These are phyloP conservation scores for Clinocottus analis DNA, from an alignment of 2,113 vertebrate species.

Conservation along the genomic window DNA sequence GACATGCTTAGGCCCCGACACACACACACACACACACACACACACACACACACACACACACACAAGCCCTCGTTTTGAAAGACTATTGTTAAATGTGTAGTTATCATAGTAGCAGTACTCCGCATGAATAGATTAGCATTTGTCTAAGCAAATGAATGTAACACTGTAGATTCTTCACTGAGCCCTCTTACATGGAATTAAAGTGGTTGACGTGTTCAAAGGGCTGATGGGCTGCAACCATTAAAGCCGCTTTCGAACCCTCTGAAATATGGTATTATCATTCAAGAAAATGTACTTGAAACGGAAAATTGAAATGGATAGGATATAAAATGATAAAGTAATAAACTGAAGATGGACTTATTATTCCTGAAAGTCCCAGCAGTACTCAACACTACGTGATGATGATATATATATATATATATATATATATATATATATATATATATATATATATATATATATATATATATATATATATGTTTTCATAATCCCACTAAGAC, in stretches of 20 bases:
- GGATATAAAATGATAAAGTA: too few relatives aligned
- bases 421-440: too few relatives aligned
- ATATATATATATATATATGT: too few relatives aligned
- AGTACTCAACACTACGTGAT: too few relatives aligned
- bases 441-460: too few relatives aligned
- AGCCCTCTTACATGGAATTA: background rate
- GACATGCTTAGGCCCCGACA: background rate
- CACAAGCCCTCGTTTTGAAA: background rate
- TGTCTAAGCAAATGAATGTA: background rate
- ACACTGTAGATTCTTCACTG: background rate
- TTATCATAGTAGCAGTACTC: constrained; percentile 11
- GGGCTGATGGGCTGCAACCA: background rate
- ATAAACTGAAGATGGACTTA: too few relatives aligned
- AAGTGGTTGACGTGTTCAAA: background rate
- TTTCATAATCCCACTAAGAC: too few relatives aligned
- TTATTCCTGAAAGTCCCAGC: too few relatives aligned
- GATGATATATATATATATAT: too few relatives aligned
- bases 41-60: constrained; percentile 25
- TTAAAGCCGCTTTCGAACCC: background rate
- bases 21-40: constrained; percentile 17
- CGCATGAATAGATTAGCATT: constrained; percentile 16
- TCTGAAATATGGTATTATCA: background rate
- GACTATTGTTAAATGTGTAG: constrained; percentile 4
- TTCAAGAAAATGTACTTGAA: too few relatives aligned
- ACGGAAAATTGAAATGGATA: too few relatives aligned